A percentile compares a stretch with the other conserved stretches of the same genome.
These are phyloP conservation scores for Altica lythri DNA, from an alignment of 2,888 invertebrate genomes.

Conservation along the genomic window DNA sequence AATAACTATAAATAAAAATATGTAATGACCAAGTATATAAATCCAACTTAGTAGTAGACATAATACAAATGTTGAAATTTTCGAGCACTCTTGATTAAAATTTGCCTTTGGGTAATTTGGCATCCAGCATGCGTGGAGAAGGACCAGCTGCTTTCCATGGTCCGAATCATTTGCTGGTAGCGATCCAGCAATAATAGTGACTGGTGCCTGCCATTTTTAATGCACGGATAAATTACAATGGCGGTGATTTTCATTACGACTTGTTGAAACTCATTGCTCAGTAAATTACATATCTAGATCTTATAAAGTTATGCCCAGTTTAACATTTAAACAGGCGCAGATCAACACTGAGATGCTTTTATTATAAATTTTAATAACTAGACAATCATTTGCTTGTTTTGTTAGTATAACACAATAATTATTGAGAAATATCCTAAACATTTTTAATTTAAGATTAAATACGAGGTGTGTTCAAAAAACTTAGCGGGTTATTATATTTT, in stretches of 20 bases:
- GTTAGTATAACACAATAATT: too few species aligned
- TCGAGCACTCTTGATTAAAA: conserved; percentile 36
- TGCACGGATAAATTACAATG: conserved; percentile 35
- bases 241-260: conserved; percentile 32
- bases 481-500: too few species aligned
- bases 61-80: conserved; percentile 30
- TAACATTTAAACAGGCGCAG: conserved; percentile 19
- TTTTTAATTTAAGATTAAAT: too few species aligned
- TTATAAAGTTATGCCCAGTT: conserved; percentile 28
- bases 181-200: conserved; percentile 25
- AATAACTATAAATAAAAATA: conserved; percentile 4
- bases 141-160: conserved; percentile 30
- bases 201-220: conserved; percentile 15
- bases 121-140: conserved; percentile 31
- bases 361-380: conserved; percentile 18
- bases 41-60: conserved; percentile 17
- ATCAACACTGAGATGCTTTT: conserved; percentile 5
- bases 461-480: too few species aligned
- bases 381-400: conserved; percentile 7
- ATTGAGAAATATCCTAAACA: too few species aligned
- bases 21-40: conserved; percentile 11
- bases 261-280: conserved; percentile 38
- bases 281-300: conserved; percentile 38
- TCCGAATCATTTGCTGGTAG: conserved; percentile 32
- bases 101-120: conserved; percentile 40